These are phyloP conservation scores for Danio jaintianensis DNA, from an alignment of 2,797 vertebrate genomes.

Conservation along the genomic window DNA sequence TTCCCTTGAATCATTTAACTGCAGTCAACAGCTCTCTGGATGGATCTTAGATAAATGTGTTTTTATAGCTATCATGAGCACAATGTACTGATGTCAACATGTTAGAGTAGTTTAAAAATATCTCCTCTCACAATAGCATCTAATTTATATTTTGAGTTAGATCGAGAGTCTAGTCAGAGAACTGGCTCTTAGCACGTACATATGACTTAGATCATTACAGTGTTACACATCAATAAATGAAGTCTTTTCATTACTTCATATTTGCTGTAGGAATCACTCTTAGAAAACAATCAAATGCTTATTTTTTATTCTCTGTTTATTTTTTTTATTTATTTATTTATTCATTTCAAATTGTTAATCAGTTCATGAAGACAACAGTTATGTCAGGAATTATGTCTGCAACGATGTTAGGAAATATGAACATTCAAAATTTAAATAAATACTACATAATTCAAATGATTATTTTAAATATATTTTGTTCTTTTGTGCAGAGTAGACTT, in stretches of 20 bases:
- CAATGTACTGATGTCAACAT: neutral
- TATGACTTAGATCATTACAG: constrained; percentile 15
- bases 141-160: constrained; percentile 20
- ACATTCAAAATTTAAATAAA: neutral
- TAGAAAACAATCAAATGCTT: neutral
- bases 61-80: neutral
- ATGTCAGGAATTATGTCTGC: neutral
- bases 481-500: neutral
- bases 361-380: neutral
- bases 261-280: constrained; percentile 1
- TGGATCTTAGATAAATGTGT: neutral
- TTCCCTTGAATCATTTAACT: neutral
- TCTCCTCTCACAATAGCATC: constrained; percentile 7
- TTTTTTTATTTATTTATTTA: no score
- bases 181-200: constrained; percentile 30
- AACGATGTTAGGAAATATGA: neutral
- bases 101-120: constrained; percentile 8
- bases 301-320: neutral
- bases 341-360: neutral
- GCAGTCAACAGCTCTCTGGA: neutral
- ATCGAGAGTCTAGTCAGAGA: constrained; percentile 16
- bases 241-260: neutral
- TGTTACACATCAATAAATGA: neutral
- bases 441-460: neutral
- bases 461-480: neutral